These are phyloP conservation scores for Leptopilina drosophilae DNA, from an alignment of 2,888 invertebrate genomes.

Conservation along the genomic window DNA sequence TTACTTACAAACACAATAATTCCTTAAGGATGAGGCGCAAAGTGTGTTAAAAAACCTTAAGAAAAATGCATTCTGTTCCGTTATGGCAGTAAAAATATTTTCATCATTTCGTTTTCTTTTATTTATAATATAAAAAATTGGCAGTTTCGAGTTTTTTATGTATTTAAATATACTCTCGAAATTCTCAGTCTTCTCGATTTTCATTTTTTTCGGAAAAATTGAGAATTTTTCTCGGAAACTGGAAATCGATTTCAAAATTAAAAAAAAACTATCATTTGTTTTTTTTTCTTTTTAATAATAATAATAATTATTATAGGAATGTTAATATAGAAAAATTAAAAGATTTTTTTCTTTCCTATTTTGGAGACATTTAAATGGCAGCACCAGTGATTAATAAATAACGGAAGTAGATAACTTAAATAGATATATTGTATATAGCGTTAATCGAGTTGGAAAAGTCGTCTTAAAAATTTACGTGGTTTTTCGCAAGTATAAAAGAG, in stretches of 20 bases:
- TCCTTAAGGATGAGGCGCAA: slow-evolving; percentile 56
- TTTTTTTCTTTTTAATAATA: too few relatives aligned
- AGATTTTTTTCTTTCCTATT: background rate
- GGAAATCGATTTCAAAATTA: background rate
- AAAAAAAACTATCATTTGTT: slow-evolving; percentile 12
- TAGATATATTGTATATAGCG: background rate
- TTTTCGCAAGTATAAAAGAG: background rate
- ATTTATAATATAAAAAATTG: slow-evolving; percentile 61
- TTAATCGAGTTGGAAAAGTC: background rate
- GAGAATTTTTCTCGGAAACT: slow-evolving; percentile 33
- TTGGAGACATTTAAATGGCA: slow-evolving; percentile 9
- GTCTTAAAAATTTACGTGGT: slow-evolving; percentile 13
- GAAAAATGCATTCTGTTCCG: slow-evolving; percentile 62
- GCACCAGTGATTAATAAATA: slow-evolving; percentile 35
- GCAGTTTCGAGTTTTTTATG: slow-evolving; percentile 65
- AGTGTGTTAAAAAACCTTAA: slow-evolving; percentile 50
- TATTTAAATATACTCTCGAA: background rate
- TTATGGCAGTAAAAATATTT: slow-evolving; percentile 66
- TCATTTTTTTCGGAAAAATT: slow-evolving; percentile 36
- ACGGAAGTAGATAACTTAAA: slow-evolving; percentile 8
- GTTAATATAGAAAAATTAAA: background rate
- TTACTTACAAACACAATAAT: slow-evolving; percentile 44
- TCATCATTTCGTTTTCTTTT: background rate
- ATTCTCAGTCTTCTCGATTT: slow-evolving; percentile 45
- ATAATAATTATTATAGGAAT: background rate